Base-by-base conservation (phyloP, 2,113 vertebrate genomes). In the Excalfactoria chinensis region DNA sequence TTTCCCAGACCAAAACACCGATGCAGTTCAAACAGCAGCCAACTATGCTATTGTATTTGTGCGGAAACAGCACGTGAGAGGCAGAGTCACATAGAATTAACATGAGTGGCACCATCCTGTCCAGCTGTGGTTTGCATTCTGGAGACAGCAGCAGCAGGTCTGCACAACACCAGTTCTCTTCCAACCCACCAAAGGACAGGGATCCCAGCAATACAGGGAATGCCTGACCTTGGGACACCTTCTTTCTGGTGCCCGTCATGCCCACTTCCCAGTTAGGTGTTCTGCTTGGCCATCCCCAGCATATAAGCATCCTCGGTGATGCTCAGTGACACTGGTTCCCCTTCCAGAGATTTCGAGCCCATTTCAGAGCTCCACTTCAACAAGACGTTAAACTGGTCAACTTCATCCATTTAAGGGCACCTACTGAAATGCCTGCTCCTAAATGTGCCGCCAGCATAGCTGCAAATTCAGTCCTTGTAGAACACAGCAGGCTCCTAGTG, bases 101-200 rank as follows among this genome's bases (percentile, higher is more conserved):
- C 28, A 7, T 14, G 68, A 66, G 76, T 44, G 48, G 56, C 67
- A 11, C 7, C 25, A 30, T 17, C 17, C 63, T 3, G 17, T 15
- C 49, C 73, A 34, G 73, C 28, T 81, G 58, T 15, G 48, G 58
- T 89, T 43, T 56, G 49, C 78, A 78, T 74, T 49, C 81, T 82
- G 58, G 66, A 56, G 51, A 2, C 44, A 26, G 88, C 64, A 68
- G 84, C 22, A 13, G 55, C 41, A 58, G 78, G 18, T 81, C 66
- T 93, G 71, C 10, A 20, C 19, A 93, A 71, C 11, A 46, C 53
- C 72, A 66, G 20, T 3, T 5, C 32, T 82, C n/a, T 55, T 22
- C 28, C 0, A 0, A 4, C 13, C 2, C 0, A 46, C n/a, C 32
- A 23, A 1, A 0, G 15, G 30, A 13, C 0, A 1, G 40, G 37